These are phyloP conservation scores for Ardeotis arabs DNA, from an alignment of 2,113 vertebrate genomes.

Conservation along the genomic window DNA sequence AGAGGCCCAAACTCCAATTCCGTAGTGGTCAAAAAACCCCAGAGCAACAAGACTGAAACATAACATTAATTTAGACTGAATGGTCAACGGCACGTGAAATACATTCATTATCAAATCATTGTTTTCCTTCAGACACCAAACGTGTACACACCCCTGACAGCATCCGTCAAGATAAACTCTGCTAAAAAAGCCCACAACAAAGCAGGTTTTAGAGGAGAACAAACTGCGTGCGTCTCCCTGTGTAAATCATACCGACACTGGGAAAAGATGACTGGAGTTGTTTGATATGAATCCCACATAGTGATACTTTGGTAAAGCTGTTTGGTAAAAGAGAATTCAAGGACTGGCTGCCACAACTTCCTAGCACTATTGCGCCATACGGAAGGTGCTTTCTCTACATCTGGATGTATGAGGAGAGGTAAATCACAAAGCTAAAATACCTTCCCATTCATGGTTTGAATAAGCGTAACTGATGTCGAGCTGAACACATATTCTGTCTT, in stretches of 20 bases:
- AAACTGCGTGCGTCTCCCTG: neutral
- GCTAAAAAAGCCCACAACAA: neutral
- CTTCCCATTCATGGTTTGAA: neutral
- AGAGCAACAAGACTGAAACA: neutral
- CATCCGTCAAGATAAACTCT: neutral
- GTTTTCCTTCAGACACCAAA: neutral
- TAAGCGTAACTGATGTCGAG: neutral
- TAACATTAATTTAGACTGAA: neutral
- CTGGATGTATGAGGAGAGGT: neutral
- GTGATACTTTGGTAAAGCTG: neutral
- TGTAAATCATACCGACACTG: neutral
- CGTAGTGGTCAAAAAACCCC: neutral
- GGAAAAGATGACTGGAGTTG: neutral
- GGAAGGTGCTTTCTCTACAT: neutral
- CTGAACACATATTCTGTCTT: neutral
- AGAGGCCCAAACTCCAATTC: neutral
- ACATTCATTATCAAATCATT: neutral
- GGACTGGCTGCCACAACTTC: neutral
- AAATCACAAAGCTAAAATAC: constrained; percentile 21
- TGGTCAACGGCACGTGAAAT: neutral
- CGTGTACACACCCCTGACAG: neutral
- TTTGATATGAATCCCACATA: neutral
- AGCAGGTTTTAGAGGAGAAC: neutral
- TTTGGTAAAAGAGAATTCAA: neutral
- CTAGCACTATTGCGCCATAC: neutral